phyloP scores from a whole-genome alignment of 2,113 vertebrate genomes.

The Picathartes gymnocephalus region DNA sequence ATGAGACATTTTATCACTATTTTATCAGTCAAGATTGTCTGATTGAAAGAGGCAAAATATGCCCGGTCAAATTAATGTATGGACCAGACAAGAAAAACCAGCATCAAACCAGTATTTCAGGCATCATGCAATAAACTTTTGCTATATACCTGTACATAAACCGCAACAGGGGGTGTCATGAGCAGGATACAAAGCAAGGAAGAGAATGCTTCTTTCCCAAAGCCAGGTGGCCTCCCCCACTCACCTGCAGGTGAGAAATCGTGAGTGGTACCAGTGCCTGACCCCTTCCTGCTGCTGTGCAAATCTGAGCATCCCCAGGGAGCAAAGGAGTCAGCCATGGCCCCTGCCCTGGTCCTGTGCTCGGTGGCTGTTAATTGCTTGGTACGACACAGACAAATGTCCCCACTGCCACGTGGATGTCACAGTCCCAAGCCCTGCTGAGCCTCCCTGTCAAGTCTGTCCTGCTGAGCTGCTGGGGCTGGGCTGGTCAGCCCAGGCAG shows the following conservation, averaged over 20 bases:
- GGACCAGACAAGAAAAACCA: background rate
- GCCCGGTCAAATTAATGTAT: background rate
- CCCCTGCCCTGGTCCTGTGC: background rate
- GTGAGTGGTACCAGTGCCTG: rapidly evolving
- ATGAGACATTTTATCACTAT: background rate
- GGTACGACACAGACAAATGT: background rate
- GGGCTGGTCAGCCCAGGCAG: background rate
- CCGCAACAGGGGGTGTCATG: background rate
- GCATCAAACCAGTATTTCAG: background rate
- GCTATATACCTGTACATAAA: background rate
- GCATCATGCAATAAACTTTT: background rate
- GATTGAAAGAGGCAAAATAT: background rate
- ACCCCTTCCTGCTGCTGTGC: background rate
- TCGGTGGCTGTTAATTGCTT: background rate
- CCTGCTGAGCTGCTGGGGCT: background rate
- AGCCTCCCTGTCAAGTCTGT: background rate
- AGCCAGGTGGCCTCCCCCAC: background rate
- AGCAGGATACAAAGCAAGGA: background rate
- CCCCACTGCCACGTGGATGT: rapidly evolving
- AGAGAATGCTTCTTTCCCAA: background rate
- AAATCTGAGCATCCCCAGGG: background rate
- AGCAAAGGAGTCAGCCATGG: background rate
- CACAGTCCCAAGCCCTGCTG: background rate
- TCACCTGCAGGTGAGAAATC: background rate
- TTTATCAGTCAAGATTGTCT: background rate